Evolutionary conservation across 1,140 invertebrate genomes (phyloP).

Genomic region (Panonychus citri): DNA sequence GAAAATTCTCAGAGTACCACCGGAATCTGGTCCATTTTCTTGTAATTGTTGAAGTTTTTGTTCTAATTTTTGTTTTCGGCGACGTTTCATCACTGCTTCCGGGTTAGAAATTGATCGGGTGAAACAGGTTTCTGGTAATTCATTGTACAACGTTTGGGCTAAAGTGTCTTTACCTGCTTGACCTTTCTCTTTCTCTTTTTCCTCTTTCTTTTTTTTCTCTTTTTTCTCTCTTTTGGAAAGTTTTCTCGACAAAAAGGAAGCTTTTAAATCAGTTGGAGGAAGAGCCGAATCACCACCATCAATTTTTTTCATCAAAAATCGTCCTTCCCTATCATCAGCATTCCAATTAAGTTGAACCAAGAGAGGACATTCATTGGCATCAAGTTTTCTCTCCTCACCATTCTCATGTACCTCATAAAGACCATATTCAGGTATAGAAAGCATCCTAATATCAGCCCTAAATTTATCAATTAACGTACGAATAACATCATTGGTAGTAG

Average conservation of each 20-base stretch:
- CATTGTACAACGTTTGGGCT: slow-evolving; percentile 76
- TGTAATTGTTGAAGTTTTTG: slow-evolving; percentile 89
- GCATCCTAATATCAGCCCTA: slow-evolving; percentile 94
- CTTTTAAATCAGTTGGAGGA: neutral
- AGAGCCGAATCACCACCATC: slow-evolving; percentile 35
- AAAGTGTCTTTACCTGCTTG: slow-evolving; percentile 29
- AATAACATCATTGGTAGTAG: slow-evolving; percentile 79
- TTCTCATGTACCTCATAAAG: slow-evolving; percentile 93
- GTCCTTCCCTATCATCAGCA: slow-evolving; percentile 84
- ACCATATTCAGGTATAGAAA: slow-evolving; percentile 80
- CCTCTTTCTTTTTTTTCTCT: slow-evolving; percentile 27
- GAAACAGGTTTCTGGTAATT: slow-evolving; percentile 90
- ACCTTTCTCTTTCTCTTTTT: slow-evolving; percentile 20
- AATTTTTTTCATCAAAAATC: slow-evolving; percentile 74
- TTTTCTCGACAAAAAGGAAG: slow-evolving; percentile 50
- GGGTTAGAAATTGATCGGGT: slow-evolving; percentile 96
- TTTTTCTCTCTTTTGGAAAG: slow-evolving; percentile 97
- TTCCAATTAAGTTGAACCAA: slow-evolving; percentile 98
- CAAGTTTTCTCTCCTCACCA: slow-evolving; percentile 70
- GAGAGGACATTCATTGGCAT: slow-evolving; percentile 72
- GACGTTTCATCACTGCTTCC: slow-evolving; percentile 88
- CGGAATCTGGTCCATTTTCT: slow-evolving; percentile 38
- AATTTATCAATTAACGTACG: slow-evolving; percentile 96
- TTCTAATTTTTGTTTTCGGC: slow-evolving; percentile 90
- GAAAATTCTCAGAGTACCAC: slow-evolving; percentile 93